These are phyloP conservation scores for Dryobates pubescens DNA, from an alignment of 2,797 vertebrate species.

Conservation along the genomic window DNA sequence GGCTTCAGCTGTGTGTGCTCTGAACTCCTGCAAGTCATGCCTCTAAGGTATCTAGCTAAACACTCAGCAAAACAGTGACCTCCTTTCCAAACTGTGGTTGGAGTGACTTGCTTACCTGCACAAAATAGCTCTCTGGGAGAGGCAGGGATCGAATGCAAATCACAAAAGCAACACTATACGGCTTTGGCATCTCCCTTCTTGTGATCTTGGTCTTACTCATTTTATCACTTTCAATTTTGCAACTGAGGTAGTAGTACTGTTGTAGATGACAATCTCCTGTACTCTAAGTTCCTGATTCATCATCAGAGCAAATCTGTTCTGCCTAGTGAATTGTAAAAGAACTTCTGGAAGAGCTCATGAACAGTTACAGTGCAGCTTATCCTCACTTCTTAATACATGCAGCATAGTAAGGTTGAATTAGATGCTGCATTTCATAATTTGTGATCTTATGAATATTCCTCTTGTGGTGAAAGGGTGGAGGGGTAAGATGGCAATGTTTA, in stretches of 20 bases:
- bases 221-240: not conserved
- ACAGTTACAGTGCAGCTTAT: not conserved
- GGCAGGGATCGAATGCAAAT: not conserved
- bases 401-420: not conserved
- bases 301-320: not conserved
- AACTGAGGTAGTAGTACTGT: not conserved
- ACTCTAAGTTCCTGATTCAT: not conserved
- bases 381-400: not conserved
- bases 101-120: conserved; percentile 13
- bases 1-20: not conserved
- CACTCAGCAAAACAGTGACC: not conserved
- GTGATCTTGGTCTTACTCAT: not conserved
- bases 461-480: not conserved
- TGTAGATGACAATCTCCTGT: not conserved
- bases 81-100: not conserved
- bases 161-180: not conserved
- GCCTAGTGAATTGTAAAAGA: not conserved
- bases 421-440: not conserved
- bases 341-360: not conserved
- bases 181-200: not conserved
- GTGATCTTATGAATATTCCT: not conserved
- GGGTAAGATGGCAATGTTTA: not conserved
- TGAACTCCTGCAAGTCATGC: conserved; percentile 4
- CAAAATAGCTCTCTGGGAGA: not conserved
- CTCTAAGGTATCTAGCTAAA: not conserved